phyloP scores from a whole-genome alignment of 2,797 vertebrate species.

The Pangasius macronema region DNA sequence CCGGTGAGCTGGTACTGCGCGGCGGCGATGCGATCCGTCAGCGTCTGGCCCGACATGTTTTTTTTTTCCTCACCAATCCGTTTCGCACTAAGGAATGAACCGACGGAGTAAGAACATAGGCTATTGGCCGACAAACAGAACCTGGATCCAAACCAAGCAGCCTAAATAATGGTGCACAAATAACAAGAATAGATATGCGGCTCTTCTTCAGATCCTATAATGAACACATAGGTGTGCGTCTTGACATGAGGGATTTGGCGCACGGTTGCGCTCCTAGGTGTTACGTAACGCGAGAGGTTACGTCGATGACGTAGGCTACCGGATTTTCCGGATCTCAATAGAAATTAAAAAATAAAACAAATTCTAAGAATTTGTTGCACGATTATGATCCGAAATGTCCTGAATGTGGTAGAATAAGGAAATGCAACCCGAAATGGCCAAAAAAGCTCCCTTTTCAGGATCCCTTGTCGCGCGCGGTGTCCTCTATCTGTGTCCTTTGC shows the following conservation, averaged over 20 bases:
- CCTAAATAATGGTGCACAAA: background rate
- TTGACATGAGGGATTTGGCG: slow-evolving; percentile 67
- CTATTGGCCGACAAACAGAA: slow-evolving; percentile 37
- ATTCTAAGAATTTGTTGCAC: background rate
- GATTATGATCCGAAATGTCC: too few species aligned
- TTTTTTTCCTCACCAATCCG: slow-evolving; percentile 52
- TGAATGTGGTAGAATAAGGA: background rate
- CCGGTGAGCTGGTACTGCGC: slow-evolving; percentile 99
- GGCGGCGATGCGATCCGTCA: slow-evolving; percentile 98
- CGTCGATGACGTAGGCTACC: slow-evolving; percentile 30
- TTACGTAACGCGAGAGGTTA: slow-evolving; percentile 32
- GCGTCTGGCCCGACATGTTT: slow-evolving; percentile 99
- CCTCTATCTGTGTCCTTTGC: slow-evolving; percentile 15
- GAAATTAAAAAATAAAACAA: background rate
- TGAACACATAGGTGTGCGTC: slow-evolving; percentile 31
- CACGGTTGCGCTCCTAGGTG: slow-evolving; percentile 57
- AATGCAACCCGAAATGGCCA: background rate
- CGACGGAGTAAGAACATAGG: slow-evolving; percentile 47
- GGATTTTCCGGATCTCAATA: slow-evolving; percentile 58
- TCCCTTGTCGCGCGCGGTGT: background rate
- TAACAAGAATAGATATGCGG: background rate
- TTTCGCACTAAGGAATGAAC: slow-evolving; percentile 50
- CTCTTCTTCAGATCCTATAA: background rate
- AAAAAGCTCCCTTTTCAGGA: background rate
- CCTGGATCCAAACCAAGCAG: background rate